Evolutionary conservation across 1,140 invertebrate species (phyloP), one percentile per base, ranked within the genome.

Genomic region (Polypedilum pembai): DNA sequence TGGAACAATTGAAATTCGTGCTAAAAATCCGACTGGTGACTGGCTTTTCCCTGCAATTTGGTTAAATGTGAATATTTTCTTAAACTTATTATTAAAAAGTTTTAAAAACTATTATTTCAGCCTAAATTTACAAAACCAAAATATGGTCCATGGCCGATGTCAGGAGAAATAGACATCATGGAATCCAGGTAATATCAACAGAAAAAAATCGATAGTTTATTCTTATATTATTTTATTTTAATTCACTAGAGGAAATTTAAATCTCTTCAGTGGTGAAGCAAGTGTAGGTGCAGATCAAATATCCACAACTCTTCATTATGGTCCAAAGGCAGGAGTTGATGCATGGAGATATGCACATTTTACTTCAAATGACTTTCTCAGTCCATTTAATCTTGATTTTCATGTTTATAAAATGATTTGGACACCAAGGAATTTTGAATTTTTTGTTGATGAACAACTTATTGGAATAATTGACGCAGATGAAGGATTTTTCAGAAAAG

Each of bases 11-110:
- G 90, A 91, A 78, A 84, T 92, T 8, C 83, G 85, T 10, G 91
- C 91, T 0, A 91, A 89, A 79, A 83, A 92, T 80, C 90, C 91
- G 0, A 80, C 82, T 66, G 89, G 90, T 17, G 87, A 90, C 77
- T 92, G 90, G 89, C 76, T 92, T 1, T 89, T 88, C 84, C 90
- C 91, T 78, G 86, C 87, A 88, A 80, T 80, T 45, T 73, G 40
- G 40, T 73, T 56, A 40, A 56, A 56, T n/a, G 45, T 56, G 45
- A 56, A 15, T 45, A 15, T 7, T 45, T n/a, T n/a, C n/a, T n/a
- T n/a, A n/a, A n/a, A n/a, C n/a, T n/a, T n/a, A n/a, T n/a, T n/a
- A n/a, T n/a, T n/a, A n/a, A 5, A 3, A 5, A 33, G 5, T 33
- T 33, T 33, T 33, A 33, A 33, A 33, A 3, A 33, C 5, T 33